Conservation (phyloP, 2,888 invertebrate species). For the Torymus aiolomorphi region DNA sequence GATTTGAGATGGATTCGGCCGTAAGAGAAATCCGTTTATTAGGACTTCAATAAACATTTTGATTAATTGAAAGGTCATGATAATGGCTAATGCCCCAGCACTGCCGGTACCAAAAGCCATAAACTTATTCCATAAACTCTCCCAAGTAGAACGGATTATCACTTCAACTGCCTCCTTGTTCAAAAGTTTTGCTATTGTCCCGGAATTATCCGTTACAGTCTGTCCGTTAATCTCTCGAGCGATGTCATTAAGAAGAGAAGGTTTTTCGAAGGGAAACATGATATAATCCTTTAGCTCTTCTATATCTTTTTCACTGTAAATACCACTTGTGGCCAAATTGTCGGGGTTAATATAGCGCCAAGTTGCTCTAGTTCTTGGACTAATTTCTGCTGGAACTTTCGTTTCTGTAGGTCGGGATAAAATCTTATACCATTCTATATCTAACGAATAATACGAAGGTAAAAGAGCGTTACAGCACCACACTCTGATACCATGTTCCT, state of each 20-base stretch:
- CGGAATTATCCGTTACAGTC: neutral
- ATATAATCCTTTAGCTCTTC: slow-evolving; percentile 41
- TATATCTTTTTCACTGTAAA: slow-evolving; percentile 45
- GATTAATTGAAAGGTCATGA: too few relatives aligned
- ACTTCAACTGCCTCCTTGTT: too few relatives aligned
- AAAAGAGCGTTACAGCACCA: neutral
- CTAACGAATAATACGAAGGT: slow-evolving; percentile 8
- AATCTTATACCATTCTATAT: slow-evolving; percentile 53
- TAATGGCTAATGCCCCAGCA: too few relatives aligned
- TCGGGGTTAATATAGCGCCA: slow-evolving; percentile 39
- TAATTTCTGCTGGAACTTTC: slow-evolving; percentile 9
- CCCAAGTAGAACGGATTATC: too few relatives aligned
- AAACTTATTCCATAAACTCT: too few relatives aligned
- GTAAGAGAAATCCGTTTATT: too few relatives aligned
- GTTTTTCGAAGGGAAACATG: slow-evolving; percentile 42
- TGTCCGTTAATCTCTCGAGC: neutral
- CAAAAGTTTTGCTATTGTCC: too few relatives aligned
- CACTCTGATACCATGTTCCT: neutral
- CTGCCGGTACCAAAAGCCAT: too few relatives aligned
- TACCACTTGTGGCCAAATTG: slow-evolving; percentile 49
- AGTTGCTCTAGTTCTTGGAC: neutral
- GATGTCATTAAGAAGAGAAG: neutral
- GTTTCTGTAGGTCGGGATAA: too few relatives aligned
- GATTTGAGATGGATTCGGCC: too few relatives aligned
- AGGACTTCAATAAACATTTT: too few relatives aligned